Evolutionary conservation across 2,797 vertebrate species (phyloP).

Genomic region (Dendrocincla tyrannina): DNA sequence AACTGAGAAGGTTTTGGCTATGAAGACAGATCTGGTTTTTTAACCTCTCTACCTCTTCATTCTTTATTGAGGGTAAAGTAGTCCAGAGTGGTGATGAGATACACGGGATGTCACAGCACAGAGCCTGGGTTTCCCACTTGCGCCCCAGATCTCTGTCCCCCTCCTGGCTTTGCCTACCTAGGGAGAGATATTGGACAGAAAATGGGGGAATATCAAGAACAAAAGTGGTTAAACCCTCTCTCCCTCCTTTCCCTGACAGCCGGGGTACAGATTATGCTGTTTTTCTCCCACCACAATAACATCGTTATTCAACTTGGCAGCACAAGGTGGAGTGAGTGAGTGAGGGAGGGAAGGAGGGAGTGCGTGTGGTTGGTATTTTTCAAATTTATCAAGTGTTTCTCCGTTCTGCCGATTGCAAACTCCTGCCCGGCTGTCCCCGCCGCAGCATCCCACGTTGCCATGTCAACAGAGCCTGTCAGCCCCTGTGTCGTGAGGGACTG

Average conservation of each 20-base stretch:
- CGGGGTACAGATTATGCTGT: neutral
- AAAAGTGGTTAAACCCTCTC: neutral
- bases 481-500: neutral
- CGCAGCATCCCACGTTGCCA: constrained; percentile 42
- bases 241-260: neutral
- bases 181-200: neutral
- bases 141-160: neutral
- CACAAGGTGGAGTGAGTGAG: constrained; percentile 53
- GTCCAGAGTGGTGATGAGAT: neutral
- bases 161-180: fast-evolving
- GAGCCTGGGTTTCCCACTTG: neutral
- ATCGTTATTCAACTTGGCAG: constrained; percentile 45
- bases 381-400: neutral
- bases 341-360: neutral
- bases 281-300: neutral
- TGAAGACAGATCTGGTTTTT: neutral
- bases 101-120: fast-evolving
- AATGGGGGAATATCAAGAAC: neutral
- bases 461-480: constrained; percentile 13
- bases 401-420: neutral
- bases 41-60: neutral
- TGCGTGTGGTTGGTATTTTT: neutral
- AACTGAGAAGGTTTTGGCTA: neutral
- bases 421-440: neutral
- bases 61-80: neutral